phyloP scores from a whole-genome alignment of 2,113 vertebrate species.

The Laticauda laticaudata region DNA sequence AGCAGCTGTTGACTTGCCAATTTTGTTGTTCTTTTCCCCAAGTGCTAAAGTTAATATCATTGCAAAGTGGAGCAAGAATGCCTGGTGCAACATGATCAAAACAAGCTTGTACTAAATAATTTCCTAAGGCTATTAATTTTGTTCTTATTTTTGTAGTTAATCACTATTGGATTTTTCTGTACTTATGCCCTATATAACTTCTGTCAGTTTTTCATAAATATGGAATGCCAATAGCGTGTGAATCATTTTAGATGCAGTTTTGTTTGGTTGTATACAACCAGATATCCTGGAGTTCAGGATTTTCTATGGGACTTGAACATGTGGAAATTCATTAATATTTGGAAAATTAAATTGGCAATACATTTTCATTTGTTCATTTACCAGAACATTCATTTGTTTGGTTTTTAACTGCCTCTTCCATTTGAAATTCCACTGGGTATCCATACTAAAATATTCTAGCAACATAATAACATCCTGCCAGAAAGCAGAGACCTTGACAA shows the following conservation, averaged over 20 bases:
- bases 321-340: slow-evolving; percentile 10
- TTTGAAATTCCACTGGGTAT: slow-evolving; percentile 4
- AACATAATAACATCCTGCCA: slow-evolving; percentile 12
- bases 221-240: slow-evolving; percentile 9
- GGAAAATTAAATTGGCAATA: background rate
- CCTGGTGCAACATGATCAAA: background rate
- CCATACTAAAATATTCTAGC: background rate
- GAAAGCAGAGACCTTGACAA: slow-evolving; percentile 19
- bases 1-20: background rate
- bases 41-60: slow-evolving; percentile 18
- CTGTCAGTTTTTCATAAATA: slow-evolving; percentile 26
- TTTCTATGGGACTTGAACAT: background rate
- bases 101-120: background rate
- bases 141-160: slow-evolving; percentile 34
- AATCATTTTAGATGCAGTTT: background rate
- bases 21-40: background rate
- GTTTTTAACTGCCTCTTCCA: background rate
- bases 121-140: slow-evolving; percentile 35
- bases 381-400: background rate
- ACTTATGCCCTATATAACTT: background rate
- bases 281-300: background rate
- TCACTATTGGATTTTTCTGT: slow-evolving; percentile 32
- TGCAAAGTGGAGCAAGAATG: slow-evolving; percentile 22
- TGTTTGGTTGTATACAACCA: background rate
- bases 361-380: background rate